Evolutionary conservation across 2,113 vertebrate species (phyloP).

Genomic region (Eudyptes chrysolophus): DNA sequence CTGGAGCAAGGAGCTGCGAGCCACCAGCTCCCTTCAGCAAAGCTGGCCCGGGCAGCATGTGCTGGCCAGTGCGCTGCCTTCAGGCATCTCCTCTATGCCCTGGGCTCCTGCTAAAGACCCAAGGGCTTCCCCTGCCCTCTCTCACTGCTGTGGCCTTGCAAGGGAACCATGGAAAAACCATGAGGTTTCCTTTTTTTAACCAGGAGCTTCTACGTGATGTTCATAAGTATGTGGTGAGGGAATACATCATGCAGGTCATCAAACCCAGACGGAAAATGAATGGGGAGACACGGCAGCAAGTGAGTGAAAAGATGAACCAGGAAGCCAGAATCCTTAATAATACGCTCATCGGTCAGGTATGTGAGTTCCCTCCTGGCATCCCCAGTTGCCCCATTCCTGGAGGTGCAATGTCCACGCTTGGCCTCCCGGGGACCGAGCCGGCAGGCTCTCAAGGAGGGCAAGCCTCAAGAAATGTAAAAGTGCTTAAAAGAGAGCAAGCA

Average conservation of each 20-base stretch:
- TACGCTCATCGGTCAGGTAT: constrained; percentile 65
- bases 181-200: not conserved
- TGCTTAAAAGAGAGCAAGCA: not conserved
- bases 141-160: not conserved
- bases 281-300: not conserved
- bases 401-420: not conserved
- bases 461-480: not conserved
- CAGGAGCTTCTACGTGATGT: constrained; percentile 66
- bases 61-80: not conserved
- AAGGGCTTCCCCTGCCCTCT: not conserved
- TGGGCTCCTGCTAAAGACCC: not conserved
- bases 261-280: constrained; percentile 45
- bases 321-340: constrained; percentile 59
- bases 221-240: constrained; percentile 61
- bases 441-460: not conserved
- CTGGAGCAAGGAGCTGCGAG: not conserved
- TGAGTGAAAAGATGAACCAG: constrained; percentile 62
- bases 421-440: not conserved
- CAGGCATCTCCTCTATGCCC: not conserved
- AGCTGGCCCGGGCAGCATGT: rapidly evolving
- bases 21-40: not conserved
- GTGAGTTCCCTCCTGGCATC: not conserved
- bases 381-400: not conserved
- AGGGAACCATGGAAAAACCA: not conserved
- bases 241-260: constrained; percentile 65